These are phyloP conservation scores for Sisyra terminalis DNA, from an alignment of 2,888 invertebrate genomes.

Conservation along the genomic window DNA sequence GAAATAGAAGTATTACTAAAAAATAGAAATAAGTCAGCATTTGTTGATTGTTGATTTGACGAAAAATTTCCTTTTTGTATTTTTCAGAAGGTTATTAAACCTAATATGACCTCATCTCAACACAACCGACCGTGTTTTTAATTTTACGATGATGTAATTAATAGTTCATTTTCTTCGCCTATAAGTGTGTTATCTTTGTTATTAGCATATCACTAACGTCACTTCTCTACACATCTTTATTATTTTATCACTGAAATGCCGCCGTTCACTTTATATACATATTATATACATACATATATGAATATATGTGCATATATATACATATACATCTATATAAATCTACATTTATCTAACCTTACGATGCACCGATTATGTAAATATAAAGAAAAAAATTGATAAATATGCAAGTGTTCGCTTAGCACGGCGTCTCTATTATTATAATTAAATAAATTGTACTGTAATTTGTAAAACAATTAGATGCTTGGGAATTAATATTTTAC, in stretches of 20 bases:
- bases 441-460: too few species aligned
- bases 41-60: too few species aligned
- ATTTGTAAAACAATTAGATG: too few species aligned
- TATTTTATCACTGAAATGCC: too few species aligned
- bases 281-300: background rate
- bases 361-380: background rate
- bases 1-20: too few species aligned
- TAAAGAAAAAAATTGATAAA: too few species aligned
- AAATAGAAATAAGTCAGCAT: too few species aligned
- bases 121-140: conserved; percentile 15
- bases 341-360: background rate
- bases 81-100: conserved; percentile 12
- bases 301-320: background rate
- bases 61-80: too few species aligned
- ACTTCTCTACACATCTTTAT: background rate
- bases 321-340: background rate
- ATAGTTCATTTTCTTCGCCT: conserved; percentile 15
- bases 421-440: too few species aligned
- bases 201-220: conserved; percentile 7
- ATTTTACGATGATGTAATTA: conserved; percentile 17
- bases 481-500: too few species aligned
- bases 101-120: conserved; percentile 15
- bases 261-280: background rate
- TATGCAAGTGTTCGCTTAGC: too few species aligned
- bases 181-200: conserved; percentile 8